Conservation (phyloP, 2,888 invertebrate species). For the Nasonia oneida region DNA sequence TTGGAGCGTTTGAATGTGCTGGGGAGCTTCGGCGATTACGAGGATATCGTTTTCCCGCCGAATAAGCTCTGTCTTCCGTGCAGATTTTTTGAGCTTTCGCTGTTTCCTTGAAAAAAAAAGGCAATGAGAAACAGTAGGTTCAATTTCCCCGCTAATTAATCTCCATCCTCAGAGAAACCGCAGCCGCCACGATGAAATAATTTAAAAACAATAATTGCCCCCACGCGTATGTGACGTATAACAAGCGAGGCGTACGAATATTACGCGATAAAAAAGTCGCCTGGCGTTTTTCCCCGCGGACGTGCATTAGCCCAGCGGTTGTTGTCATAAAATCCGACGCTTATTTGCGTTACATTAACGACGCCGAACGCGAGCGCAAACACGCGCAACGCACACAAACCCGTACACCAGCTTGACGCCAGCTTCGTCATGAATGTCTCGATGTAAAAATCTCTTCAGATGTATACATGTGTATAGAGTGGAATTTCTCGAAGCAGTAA, state of each 20-base stretch:
- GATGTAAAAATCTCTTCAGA: neutral
- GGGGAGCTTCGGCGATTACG: no score
- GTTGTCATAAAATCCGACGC: neutral
- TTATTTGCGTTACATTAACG: constrained; percentile 18
- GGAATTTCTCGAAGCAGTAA: neutral
- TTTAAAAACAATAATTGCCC: neutral
- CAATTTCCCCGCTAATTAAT: neutral
- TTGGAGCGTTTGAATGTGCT: no score
- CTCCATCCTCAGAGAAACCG: neutral
- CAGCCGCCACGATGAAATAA: neutral
- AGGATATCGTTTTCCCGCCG: no score
- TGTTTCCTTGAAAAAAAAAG: neutral
- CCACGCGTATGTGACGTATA: neutral
- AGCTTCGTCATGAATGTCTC: no score
- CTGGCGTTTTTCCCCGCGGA: neutral
- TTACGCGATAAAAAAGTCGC: neutral
- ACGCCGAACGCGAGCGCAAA: neutral
- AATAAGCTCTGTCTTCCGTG: neutral
- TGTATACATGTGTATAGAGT: neutral
- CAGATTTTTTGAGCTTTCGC: no score
- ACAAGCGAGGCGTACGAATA: neutral
- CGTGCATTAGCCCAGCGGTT: neutral
- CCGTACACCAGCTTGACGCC: neutral
- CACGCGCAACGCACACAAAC: neutral
- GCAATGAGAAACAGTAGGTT: neutral